Evolutionary conservation across 2,113 vertebrate genomes (phyloP).

Genomic region (Phylloscopus whistleri): DNA sequence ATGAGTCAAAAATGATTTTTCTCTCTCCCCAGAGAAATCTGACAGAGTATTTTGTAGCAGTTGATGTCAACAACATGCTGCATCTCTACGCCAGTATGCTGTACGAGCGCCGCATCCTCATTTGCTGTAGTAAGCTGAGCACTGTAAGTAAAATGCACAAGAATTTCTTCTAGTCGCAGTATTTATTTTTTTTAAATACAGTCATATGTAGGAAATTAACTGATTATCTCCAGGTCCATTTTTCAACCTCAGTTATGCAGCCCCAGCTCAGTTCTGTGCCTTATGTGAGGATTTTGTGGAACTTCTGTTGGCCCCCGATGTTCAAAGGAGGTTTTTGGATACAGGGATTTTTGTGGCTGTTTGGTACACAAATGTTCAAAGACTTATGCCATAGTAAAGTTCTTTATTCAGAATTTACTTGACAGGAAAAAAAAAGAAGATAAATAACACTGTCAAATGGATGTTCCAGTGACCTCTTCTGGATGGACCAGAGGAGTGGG

Average conservation of each 20-base stretch:
- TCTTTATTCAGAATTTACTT: background rate
- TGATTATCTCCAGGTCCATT: background rate
- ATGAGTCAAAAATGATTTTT: background rate
- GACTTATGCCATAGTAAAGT: background rate
- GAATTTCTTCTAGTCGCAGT: background rate
- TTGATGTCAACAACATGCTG: constrained; percentile 98
- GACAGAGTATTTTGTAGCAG: constrained; percentile 97
- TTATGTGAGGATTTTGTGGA: background rate
- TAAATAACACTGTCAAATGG: constrained; percentile 12
- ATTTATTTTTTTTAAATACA: background rate
- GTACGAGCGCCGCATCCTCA: constrained; percentile 93
- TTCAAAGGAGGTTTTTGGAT: background rate
- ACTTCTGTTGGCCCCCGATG: background rate
- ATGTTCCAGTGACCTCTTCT: constrained; percentile 9
- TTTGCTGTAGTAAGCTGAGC: constrained; percentile 96
- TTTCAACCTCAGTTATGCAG: background rate
- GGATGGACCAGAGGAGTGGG: background rate
- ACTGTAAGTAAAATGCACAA: constrained; percentile 83
- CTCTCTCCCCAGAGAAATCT: constrained; percentile 89
- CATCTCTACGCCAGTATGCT: constrained; percentile 98
- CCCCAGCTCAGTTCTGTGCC: background rate
- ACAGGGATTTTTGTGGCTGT: background rate
- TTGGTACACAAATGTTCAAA: background rate
- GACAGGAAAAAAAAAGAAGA: background rate
- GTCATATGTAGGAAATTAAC: background rate